Evolutionary conservation across 2,888 invertebrate genomes (phyloP), one percentile per base, ranked within the genome.

Genomic region (Malthinus seriepunctatus): DNA sequence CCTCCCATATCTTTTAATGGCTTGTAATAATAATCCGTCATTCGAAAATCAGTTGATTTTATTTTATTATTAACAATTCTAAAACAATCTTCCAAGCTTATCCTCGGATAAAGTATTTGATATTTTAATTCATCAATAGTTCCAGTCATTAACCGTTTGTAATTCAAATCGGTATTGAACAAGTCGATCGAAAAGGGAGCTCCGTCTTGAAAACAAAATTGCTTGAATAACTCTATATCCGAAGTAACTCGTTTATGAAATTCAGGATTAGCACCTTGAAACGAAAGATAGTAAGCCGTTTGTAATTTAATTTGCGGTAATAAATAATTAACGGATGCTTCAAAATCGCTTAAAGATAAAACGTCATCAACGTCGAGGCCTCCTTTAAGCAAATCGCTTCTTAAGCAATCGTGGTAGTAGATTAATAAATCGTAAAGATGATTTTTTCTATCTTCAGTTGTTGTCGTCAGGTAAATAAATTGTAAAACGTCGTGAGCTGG

Each of bases 401-500:
- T 44, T 14, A 67, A 34, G 7, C 51, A 52, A 8, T 60, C 45
- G 37, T 66, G 57, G 42, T 67, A 67, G 48, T 52, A 61, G 4
- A 62, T 39, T 4, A 68, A 39, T 7, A 71, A 39, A 35, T 67
- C 60, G 5, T 57, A 31, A 8, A 63, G 47, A 49, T 67, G 63
- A 31, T 65, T 56, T 31, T 62, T 58, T 51, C 72, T 58, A 0
- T 58, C 63, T 38, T 58, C 47, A n/a, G 61, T 58, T 32, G 65
- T 60, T 1, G 71, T 64, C 33, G 62, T 66, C 23, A 67, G 54
- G 46, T 69, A 69, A 15, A 73, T 47, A 11, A 73, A 63, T 37
- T 62, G 63, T 71, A 84, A 80, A 1, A 87, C 76, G 68, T 90
- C 89, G 23, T 86, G 79, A 12, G 85, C 83, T 0, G 87, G 85